Percentiles rank a stretch among this genome's conserved stretches.
Evolutionary conservation across 2,888 invertebrate genomes (phyloP).

Genomic region (Argyra leucocephala): DNA sequence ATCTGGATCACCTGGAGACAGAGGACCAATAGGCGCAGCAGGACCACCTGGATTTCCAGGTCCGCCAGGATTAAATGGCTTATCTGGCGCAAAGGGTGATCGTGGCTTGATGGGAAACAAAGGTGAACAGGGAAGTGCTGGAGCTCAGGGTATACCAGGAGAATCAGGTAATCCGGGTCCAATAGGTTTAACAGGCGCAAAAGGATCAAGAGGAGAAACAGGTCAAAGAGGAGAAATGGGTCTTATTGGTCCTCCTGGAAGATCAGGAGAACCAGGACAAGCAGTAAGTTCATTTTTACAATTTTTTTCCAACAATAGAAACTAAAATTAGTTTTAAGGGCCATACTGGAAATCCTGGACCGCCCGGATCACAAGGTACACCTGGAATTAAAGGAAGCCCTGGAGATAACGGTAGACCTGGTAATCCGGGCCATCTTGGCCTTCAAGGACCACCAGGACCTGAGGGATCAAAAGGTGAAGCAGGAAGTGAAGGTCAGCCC

Average conservation of each 20-base stretch:
- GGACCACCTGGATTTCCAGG: constrained; percentile 63
- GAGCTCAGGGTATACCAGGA: constrained; percentile 49
- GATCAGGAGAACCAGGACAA: constrained; percentile 65
- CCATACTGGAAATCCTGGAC: constrained; percentile 58
- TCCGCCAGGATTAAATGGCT: constrained; percentile 57
- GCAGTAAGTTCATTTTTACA: constrained; percentile 45
- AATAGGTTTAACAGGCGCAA: constrained; percentile 55
- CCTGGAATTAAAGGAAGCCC: constrained; percentile 59
- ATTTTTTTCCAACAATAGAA: neutral
- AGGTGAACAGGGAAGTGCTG: constrained; percentile 63
- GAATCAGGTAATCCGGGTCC: constrained; percentile 47
- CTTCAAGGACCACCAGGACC: constrained; percentile 60
- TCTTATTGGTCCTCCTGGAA: constrained; percentile 64
- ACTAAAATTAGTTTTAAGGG: constrained; percentile 47
- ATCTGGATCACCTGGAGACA: constrained; percentile 62
- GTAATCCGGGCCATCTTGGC: constrained; percentile 58
- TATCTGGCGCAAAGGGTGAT: constrained; percentile 64
- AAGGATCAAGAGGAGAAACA: constrained; percentile 65
- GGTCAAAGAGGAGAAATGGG: constrained; percentile 69
- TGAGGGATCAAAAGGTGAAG: constrained; percentile 69
- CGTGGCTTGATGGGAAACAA: constrained; percentile 61
- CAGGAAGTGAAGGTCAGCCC: constrained; percentile 57
- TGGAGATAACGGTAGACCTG: constrained; percentile 62
- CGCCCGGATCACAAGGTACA: constrained; percentile 58
- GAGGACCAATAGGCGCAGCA: constrained; percentile 61